Percentiles rank a stretch among this genome's conserved stretches.
Conservation (phyloP, 2,797 vertebrate genomes). For the Smutsia temminckii region DNA sequence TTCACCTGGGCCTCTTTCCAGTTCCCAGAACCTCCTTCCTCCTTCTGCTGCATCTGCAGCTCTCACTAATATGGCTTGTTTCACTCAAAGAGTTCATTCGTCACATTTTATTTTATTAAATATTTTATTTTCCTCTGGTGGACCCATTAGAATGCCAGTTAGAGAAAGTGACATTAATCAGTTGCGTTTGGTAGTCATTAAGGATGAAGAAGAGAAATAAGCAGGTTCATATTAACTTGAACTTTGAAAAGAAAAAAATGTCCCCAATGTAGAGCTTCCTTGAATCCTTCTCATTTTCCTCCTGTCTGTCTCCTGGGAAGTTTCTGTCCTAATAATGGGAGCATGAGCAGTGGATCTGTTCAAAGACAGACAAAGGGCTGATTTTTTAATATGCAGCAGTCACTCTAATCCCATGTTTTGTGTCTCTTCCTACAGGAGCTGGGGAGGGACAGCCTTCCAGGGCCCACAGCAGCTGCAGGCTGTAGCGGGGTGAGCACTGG, state of each 20-base stretch:
- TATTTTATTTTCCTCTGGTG: slow-evolving; percentile 82
- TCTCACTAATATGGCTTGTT: slow-evolving; percentile 56
- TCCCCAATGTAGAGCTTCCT: slow-evolving; percentile 50
- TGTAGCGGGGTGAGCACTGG: not conserved
- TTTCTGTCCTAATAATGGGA: slow-evolving; percentile 66
- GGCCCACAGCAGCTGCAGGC: not conserved
- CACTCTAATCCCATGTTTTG: slow-evolving; percentile 55
- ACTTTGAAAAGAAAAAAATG: slow-evolving; percentile 60
- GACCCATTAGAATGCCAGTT: slow-evolving; percentile 74
- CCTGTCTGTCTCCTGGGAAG: slow-evolving; percentile 75
- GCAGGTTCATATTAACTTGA: slow-evolving; percentile 67
- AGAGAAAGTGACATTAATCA: slow-evolving; percentile 73
- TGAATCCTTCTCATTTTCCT: slow-evolving; percentile 69
- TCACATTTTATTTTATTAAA: slow-evolving; percentile 81
- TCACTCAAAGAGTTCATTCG: slow-evolving; percentile 76
- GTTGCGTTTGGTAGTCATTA: slow-evolving; percentile 63
- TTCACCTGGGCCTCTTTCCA: slow-evolving; percentile 68
- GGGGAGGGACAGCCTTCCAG: not conserved
- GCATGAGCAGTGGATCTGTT: slow-evolving; percentile 32
- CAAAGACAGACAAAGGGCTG: slow-evolving; percentile 73
- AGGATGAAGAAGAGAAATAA: slow-evolving; percentile 65
- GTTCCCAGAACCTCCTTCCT: slow-evolving; percentile 49
- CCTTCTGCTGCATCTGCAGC: slow-evolving; percentile 62
- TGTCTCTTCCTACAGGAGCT: slow-evolving; percentile 35
- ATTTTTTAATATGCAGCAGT: slow-evolving; percentile 60